phyloP scores from a whole-genome alignment of 1,140 invertebrate species.

The Drosophila nigromelanica region DNA sequence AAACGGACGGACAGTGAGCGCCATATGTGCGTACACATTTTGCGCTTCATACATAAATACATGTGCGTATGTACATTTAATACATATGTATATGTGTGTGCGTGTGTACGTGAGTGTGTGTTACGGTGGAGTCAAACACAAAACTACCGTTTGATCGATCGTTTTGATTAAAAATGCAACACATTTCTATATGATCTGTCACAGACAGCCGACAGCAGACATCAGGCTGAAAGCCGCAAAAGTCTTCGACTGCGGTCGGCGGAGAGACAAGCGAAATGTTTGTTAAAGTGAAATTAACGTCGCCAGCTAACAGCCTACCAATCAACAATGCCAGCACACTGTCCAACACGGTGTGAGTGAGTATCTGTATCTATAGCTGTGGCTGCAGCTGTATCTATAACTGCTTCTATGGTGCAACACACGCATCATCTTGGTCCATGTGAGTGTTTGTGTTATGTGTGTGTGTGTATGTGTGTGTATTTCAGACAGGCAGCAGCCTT shows the following conservation, averaged over 20 bases:
- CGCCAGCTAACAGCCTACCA: constrained; percentile 71
- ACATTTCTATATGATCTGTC: constrained; percentile 83
- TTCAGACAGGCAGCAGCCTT: constrained; percentile 56
- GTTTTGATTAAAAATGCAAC: constrained; percentile 84
- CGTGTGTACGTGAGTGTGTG: constrained; percentile 27
- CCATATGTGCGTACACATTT: constrained; percentile 57
- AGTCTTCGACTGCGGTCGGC: constrained; percentile 45
- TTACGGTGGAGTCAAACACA: constrained; percentile 50
- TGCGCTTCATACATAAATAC: constrained; percentile 34
- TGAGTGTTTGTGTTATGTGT: neutral
- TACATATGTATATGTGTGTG: constrained; percentile 14
- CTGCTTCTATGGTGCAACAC: constrained; percentile 7
- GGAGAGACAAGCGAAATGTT: constrained; percentile 77
- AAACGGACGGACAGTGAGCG: constrained; percentile 28
- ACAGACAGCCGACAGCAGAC: constrained; percentile 50
- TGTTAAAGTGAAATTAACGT: constrained; percentile 83
- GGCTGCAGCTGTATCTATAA: constrained; percentile 16
- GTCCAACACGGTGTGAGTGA: constrained; percentile 29
- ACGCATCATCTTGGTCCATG: constrained; percentile 25
- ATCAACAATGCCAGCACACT: constrained; percentile 70
- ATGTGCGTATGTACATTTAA: constrained; percentile 21
- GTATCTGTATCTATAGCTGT: constrained; percentile 29
- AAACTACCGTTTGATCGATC: constrained; percentile 84
- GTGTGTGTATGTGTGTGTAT: constrained; percentile 11
- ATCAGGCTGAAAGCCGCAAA: constrained; percentile 61